Evolutionary conservation across 2,888 invertebrate genomes (phyloP).

Genomic region (Caenorhabditis macrosperma): DNA sequence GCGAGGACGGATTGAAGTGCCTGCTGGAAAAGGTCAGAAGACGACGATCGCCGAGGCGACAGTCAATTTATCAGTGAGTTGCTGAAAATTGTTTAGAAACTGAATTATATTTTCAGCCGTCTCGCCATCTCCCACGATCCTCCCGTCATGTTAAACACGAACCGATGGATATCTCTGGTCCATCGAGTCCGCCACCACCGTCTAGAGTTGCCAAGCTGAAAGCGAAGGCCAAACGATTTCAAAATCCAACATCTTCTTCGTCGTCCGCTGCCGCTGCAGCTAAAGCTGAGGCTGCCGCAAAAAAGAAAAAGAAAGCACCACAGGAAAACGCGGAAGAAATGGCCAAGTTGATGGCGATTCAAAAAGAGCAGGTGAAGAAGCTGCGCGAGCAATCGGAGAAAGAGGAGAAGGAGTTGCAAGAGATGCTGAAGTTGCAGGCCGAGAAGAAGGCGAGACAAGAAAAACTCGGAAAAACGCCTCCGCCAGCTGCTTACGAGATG

Average conservation of each 20-base stretch:
- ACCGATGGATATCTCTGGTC: constrained; percentile 3
- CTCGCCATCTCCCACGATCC: constrained; percentile 15
- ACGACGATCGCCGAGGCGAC: constrained; percentile 21
- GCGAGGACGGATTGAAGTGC: constrained; percentile 19
- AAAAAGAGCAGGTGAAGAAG: constrained; percentile 19
- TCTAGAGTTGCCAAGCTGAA: constrained; percentile 23
- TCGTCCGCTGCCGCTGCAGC: too few relatives aligned
- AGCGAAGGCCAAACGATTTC: constrained; percentile 28
- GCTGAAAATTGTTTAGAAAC: neutral
- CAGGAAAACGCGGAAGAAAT: constrained; percentile 9
- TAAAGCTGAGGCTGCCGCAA: neutral
- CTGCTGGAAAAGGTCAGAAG: neutral
- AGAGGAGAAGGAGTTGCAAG: constrained; percentile 35
- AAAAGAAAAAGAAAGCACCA: constrained; percentile 6
- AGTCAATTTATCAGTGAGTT: constrained; percentile 26
- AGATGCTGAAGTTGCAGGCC: constrained; percentile 10
- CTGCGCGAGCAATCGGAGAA: constrained; percentile 14
- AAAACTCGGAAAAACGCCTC: neutral
- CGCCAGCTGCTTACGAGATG: constrained; percentile 65
- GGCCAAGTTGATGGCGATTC: constrained; percentile 2
- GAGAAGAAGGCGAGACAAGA: constrained; percentile 16
- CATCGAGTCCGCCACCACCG: neutral
- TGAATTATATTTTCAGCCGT: constrained; percentile 46
- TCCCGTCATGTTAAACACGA: constrained; percentile 5
- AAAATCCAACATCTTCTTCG: neutral